A percentile compares a stretch with the other conserved stretches of the same genome.
phyloP scores from a whole-genome alignment of 1,140 invertebrate species.

The Magallana ariakensis region DNA sequence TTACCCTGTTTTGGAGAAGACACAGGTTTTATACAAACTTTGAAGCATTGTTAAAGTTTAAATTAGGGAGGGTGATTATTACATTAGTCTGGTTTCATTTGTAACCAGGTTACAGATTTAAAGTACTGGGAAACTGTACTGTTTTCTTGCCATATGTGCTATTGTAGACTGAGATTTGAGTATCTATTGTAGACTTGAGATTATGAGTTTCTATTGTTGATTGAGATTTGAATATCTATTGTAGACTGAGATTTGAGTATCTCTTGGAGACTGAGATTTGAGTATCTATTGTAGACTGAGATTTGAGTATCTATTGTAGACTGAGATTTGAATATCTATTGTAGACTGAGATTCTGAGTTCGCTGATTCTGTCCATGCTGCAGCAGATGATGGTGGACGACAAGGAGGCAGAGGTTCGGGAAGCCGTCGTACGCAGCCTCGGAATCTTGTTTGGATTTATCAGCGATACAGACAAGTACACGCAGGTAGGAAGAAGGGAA shows the following conservation, averaged over 20 bases:
- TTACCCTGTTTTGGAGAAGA: no score
- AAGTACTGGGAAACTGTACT: no score
- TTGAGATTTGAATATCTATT: not conserved
- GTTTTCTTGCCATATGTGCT: no score
- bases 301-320: not conserved
- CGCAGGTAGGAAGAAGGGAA: slow-evolving; percentile 80
- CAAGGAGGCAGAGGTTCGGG: slow-evolving; percentile 84
- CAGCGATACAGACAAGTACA: slow-evolving; percentile 86
- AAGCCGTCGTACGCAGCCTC: slow-evolving; percentile 84
- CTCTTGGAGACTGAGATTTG: no score
- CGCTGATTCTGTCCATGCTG: slow-evolving; percentile 87
- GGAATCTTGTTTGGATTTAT: slow-evolving; percentile 85
- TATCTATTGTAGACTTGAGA: not conserved
- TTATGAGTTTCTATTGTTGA: not conserved
- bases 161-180: not conserved
- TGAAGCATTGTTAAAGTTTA: no score
- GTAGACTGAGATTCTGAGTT: slow-evolving; percentile 85
- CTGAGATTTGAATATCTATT: not conserved
- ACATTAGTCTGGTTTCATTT: no score
- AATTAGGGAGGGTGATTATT: no score
- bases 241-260: no score
- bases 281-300: no score
- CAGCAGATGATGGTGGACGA: slow-evolving; percentile 88
- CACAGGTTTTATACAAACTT: no score
- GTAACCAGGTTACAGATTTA: no score